Evolutionary conservation across 2,888 invertebrate species (phyloP), one percentile per base, ranked within the genome.

Genomic region (Chymomyza procnemis): DNA sequence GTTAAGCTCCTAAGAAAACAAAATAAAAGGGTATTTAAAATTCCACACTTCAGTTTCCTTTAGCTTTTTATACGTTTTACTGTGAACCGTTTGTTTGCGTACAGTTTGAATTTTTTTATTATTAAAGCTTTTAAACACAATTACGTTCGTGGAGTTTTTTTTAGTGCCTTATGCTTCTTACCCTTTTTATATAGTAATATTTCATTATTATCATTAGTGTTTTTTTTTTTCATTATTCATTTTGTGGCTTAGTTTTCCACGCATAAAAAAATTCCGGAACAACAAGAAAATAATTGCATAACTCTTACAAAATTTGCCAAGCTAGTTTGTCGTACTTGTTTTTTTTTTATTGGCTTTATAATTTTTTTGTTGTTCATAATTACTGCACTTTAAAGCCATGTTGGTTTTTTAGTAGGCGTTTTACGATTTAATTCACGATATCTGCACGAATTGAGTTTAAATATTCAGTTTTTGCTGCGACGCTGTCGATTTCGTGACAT

Each of bases 161-260:
- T n/a, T 41, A 41, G 66, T 66, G 75, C 64, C 67, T 77, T 64
- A 55, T 47, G 52, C 61, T 74, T 77, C 74, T 66, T 75, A 77
- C 78, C 75, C 67, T 74, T 77, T 70, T 67, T 50, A n/a, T n/a
- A n/a, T 18, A n/a, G n/a, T 48, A 5, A 50, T 66, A 26, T 26
- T 26, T 6, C 26, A 26, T 26, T 26, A n/a, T 22, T 22, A 22
- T 22, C n/a, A n/a, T n/a, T n/a, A n/a, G n/a, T n/a, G n/a, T 22
- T 22, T 22, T 22, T 26, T 26, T 26, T 2, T 26, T 26, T 26
- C 26, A n/a, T n/a, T n/a, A n/a, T n/a, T n/a, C n/a, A n/a, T n/a
- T n/a, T n/a, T n/a, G n/a, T 26, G 4, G 26, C 6, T 26, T 26
- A 26, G 26, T 62, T 71, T 63, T 73, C 61, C 52, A 77, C 78